Conservation (phyloP, 2,797 vertebrate species). For the Rhinogobio ventralis region DNA sequence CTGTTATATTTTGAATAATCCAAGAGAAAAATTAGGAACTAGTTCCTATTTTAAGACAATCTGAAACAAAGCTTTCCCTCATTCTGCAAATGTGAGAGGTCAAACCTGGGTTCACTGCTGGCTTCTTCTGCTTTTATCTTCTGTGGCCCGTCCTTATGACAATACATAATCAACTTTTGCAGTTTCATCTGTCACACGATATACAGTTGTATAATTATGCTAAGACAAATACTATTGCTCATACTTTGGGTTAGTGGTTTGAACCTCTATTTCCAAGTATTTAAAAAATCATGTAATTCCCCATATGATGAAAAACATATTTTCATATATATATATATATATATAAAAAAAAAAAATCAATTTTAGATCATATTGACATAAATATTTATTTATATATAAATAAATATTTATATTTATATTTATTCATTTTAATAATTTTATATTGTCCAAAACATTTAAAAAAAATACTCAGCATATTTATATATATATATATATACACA, state of each 20-base stretch:
- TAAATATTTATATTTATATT: background rate
- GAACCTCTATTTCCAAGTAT: background rate
- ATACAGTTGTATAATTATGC: background rate
- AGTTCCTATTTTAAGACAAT: slow-evolving; percentile 41
- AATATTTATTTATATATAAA: too few species aligned
- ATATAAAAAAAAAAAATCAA: too few species aligned
- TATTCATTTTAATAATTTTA: background rate
- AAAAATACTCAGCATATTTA: too few species aligned
- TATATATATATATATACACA: too few species aligned
- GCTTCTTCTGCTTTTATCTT: slow-evolving; percentile 40
- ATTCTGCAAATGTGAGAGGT: slow-evolving; percentile 43
- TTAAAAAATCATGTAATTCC: background rate
- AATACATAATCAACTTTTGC: background rate
- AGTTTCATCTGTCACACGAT: slow-evolving; percentile 12
- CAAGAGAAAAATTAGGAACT: slow-evolving; percentile 49
- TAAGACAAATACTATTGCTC: background rate
- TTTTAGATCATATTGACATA: background rate
- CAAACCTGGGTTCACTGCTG: slow-evolving; percentile 11
- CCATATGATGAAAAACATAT: background rate
- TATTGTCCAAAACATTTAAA: too few species aligned
- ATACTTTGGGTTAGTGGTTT: background rate
- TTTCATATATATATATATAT: too few species aligned
- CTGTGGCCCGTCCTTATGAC: background rate
- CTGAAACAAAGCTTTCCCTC: slow-evolving; percentile 52
- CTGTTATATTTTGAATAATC: slow-evolving; percentile 22